Conservation (phyloP, 1,140 invertebrate genomes). For the Drosophila oshimai region DNA sequence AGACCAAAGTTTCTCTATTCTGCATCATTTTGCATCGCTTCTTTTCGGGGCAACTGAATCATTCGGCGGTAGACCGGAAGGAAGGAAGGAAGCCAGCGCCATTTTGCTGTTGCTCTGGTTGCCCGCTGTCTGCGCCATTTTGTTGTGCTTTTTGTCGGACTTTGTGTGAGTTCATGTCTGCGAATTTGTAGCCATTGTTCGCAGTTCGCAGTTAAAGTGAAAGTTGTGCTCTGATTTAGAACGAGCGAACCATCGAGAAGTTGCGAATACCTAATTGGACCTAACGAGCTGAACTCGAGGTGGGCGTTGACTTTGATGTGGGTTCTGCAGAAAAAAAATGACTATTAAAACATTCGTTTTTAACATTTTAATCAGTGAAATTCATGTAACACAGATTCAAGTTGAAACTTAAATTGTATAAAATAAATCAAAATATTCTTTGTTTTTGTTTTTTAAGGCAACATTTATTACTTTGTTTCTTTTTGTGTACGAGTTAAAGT, state of each 20-base stretch:
- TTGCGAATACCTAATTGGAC: conserved; percentile 55
- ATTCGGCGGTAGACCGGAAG: conserved; percentile 61
- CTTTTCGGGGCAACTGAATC: conserved; percentile 12
- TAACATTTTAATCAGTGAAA: no score
- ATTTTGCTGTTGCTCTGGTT: conserved; percentile 35
- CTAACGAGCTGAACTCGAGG: conserved; percentile 39
- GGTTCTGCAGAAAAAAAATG: background rate
- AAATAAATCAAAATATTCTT: no score
- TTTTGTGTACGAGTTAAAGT: conserved; percentile 29
- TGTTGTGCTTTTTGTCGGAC: conserved; percentile 21
- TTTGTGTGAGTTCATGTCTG: conserved; percentile 43
- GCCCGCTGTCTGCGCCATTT: conserved; percentile 59
- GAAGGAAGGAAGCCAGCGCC: conserved; percentile 54
- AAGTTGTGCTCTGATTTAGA: conserved; percentile 50
- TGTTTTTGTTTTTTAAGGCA: no score
- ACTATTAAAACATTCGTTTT: no score
- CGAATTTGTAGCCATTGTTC: conserved; percentile 52
- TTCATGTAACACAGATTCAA: no score
- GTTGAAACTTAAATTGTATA: no score
- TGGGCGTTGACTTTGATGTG: conserved; percentile 32
- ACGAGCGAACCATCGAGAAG: conserved; percentile 25
- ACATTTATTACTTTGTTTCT: background rate
- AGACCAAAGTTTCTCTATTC: background rate
- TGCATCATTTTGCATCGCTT: background rate
- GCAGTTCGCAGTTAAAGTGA: conserved; percentile 54